A percentile compares a stretch with the other conserved stretches of the same genome.
phyloP scores from a whole-genome alignment of 2,113 vertebrate species.

The Polypterus senegalus region DNA sequence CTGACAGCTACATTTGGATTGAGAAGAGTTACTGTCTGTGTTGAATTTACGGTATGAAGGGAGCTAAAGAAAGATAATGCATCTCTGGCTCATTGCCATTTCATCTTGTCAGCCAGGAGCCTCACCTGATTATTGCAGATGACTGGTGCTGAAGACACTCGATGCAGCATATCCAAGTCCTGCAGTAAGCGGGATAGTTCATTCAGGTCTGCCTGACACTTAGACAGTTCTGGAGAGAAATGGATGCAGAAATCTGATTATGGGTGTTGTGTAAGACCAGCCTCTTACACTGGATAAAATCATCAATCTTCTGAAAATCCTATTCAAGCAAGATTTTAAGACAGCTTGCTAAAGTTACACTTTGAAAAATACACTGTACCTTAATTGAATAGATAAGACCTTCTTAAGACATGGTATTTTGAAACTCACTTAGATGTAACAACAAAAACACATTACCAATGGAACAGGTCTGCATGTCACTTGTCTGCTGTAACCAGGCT shows the following conservation, averaged over 20 bases:
- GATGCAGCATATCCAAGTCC: conserved; percentile 63
- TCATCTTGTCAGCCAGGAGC: not conserved
- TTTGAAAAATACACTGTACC: not conserved
- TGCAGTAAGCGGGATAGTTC: conserved; percentile 71
- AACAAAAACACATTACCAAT: conserved; percentile 43
- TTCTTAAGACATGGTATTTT: not conserved
- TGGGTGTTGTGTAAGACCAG: not conserved
- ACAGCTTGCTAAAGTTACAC: not conserved
- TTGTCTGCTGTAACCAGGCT: conserved; percentile 72
- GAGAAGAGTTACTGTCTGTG: not conserved
- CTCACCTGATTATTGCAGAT: conserved; percentile 53
- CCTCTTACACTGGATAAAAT: not conserved
- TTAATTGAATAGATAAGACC: not conserved
- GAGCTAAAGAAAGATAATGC: not conserved
- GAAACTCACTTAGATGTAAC: no score
- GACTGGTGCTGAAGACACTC: conserved; percentile 59
- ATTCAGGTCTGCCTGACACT: conserved; percentile 66
- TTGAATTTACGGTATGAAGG: not conserved
- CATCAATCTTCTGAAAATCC: no score
- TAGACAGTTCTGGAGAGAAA: conserved; percentile 48
- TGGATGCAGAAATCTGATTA: not conserved
- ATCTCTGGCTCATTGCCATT: not conserved
- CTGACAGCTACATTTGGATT: no score
- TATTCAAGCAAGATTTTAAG: not conserved
- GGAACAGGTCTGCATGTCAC: conserved; percentile 63